Evolutionary conservation across 2,113 vertebrate species (phyloP).

Genomic region (Zootoca vivipara): DNA sequence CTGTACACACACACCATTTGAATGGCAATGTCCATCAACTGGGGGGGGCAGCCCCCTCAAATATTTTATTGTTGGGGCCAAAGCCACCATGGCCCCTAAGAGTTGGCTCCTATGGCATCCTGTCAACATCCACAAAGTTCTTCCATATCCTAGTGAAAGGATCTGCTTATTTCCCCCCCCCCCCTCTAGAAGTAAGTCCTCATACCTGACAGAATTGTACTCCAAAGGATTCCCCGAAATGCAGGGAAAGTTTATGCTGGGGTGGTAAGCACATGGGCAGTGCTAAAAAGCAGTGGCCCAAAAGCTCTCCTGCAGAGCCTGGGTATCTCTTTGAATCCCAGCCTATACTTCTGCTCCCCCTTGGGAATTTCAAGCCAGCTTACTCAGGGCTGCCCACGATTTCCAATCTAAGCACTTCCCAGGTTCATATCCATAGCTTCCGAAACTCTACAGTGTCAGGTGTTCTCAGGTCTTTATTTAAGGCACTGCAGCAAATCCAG

Average conservation of each 20-base stretch:
- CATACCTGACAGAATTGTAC: fast-evolving
- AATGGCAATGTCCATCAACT: no score
- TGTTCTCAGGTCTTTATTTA: not conserved
- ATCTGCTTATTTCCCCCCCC: not conserved
- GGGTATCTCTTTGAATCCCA: not conserved
- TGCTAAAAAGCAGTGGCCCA: not conserved
- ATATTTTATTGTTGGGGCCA: no score
- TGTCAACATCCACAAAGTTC: no score
- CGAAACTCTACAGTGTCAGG: not conserved
- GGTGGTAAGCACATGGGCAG: fast-evolving
- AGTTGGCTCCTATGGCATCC: no score
- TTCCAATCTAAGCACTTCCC: not conserved
- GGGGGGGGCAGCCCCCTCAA: no score
- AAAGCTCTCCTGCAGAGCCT: not conserved
- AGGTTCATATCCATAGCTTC: not conserved
- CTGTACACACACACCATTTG: no score
- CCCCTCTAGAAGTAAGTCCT: not conserved
- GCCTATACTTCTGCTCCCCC: not conserved
- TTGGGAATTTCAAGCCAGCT: not conserved
- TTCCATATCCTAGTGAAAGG: no score
- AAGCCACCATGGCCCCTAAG: no score
- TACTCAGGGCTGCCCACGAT: not conserved
- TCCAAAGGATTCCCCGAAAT: not conserved
- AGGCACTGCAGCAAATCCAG: not conserved
- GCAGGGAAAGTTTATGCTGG: no score